Conservation (phyloP, 1,140 invertebrate genomes). For the Copidosoma floridanum region DNA sequence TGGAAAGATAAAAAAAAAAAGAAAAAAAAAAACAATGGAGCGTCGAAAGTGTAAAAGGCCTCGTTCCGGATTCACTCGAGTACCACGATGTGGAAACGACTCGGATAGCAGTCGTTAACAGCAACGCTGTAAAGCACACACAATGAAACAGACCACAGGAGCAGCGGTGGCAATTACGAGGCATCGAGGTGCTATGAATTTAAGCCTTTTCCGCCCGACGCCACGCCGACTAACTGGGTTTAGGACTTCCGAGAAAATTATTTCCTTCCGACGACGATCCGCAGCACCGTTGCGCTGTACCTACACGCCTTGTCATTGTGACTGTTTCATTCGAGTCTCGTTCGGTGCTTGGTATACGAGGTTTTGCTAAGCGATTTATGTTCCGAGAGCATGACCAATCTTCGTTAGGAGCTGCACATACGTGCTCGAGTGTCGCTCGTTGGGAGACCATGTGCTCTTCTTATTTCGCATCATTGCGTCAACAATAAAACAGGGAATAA, state of each 20-base stretch:
- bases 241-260: slow-evolving; percentile 21
- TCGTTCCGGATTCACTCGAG: background rate
- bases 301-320: no score
- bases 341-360: no score
- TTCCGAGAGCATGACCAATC: no score
- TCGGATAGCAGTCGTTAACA: background rate
- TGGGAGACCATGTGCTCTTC: no score
- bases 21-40: slow-evolving; percentile 2
- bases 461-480: no score
- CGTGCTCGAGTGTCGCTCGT: no score
- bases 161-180: slow-evolving; percentile 18
- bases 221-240: slow-evolving; percentile 17
- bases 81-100: slow-evolving; percentile 2
- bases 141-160: slow-evolving; percentile 9
- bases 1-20: no score
- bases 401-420: no score
- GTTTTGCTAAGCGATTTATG: no score
- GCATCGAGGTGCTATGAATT: slow-evolving; percentile 25
- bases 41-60: slow-evolving; percentile 18
- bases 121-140: background rate
- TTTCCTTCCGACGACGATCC: slow-evolving; percentile 13
- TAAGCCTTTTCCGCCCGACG: slow-evolving; percentile 18
- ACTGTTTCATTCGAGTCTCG: no score
- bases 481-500: no score
- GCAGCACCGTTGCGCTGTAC: no score